Evolutionary conservation across 2,888 invertebrate genomes (phyloP).

Genomic region (Chrysotoxum bicinctum): DNA sequence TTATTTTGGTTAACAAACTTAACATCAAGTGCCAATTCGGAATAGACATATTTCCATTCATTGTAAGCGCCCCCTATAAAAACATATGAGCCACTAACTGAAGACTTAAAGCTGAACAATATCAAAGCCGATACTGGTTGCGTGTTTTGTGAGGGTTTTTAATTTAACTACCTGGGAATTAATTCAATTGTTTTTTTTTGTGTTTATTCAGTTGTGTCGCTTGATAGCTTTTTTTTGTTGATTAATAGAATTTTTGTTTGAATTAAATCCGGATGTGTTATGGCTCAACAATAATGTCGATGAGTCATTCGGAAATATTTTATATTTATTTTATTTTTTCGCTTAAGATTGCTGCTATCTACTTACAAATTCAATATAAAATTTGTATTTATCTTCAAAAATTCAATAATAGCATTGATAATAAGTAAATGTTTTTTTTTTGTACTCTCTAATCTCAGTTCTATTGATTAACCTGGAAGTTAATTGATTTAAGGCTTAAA

Average conservation of each 20-base stretch:
- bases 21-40: too few species aligned
- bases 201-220: conserved; percentile 22
- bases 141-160: background rate
- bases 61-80: background rate
- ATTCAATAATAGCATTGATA: background rate
- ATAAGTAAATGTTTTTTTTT: background rate
- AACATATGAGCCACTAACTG: background rate
- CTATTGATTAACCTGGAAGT: background rate
- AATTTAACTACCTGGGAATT: conserved; percentile 2
- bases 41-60: background rate
- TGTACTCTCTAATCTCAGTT: background rate
- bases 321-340: background rate
- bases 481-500: background rate
- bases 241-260: conserved; percentile 6
- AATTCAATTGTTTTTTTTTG: conserved; percentile 16
- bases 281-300: background rate
- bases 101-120: background rate
- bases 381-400: background rate
- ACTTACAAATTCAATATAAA: background rate
- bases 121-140: background rate
- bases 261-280: conserved; percentile 43
- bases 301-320: conserved; percentile 40
- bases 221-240: conserved; percentile 22
- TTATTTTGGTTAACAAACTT: too few species aligned
- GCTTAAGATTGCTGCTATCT: background rate